Conservation (phyloP, 2,113 vertebrate genomes). For the Atlantisia rogersi region DNA sequence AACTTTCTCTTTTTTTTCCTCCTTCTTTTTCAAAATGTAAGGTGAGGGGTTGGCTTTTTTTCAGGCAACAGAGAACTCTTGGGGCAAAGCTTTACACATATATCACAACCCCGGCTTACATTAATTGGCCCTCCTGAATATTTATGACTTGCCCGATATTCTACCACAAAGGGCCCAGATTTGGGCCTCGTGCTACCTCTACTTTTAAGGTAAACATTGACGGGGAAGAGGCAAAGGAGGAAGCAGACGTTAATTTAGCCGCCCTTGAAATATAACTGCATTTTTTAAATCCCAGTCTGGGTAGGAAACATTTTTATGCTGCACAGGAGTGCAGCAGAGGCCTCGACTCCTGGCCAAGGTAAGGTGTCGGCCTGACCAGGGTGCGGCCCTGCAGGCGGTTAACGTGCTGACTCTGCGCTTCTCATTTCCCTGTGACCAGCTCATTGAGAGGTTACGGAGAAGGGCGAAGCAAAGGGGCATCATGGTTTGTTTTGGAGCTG, state of each 20-base stretch:
- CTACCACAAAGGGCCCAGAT: neutral
- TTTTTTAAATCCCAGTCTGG: neutral
- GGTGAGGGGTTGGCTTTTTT: neutral
- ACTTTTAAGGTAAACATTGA: neutral
- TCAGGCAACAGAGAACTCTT: neutral
- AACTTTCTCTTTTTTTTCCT: neutral
- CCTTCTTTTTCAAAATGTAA: neutral
- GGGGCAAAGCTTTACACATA: neutral
- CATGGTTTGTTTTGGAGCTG: neutral
- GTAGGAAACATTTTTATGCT: neutral
- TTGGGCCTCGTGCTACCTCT: neutral
- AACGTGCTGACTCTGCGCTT: neutral
- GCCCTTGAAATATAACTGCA: neutral
- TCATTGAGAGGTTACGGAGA: neutral
- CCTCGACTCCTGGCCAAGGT: neutral
- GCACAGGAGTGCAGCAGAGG: neutral
- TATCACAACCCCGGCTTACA: neutral
- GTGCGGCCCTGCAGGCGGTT: accelerated
- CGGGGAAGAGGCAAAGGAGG: neutral
- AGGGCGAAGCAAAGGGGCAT: neutral
- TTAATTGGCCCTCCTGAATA: neutral
- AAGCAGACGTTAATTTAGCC: neutral
- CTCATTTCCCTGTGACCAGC: neutral
- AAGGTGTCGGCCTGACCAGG: neutral
- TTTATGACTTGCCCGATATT: neutral